phyloP scores from a whole-genome alignment of 1,140 invertebrate species.

The Hyposmocoma kahamanoa region DNA sequence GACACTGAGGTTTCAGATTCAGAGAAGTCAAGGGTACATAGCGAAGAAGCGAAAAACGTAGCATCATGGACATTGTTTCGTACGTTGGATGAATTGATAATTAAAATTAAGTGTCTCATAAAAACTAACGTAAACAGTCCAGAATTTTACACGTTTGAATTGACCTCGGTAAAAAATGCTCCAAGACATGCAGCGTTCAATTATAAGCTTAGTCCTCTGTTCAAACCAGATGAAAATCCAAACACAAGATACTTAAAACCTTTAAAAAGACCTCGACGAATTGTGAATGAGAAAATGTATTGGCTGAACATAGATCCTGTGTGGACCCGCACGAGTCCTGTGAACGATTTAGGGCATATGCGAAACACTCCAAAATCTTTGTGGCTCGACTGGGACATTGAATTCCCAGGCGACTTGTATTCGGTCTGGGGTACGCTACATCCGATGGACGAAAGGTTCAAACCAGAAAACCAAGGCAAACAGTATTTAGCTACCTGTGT shows the following conservation, averaged over 20 bases:
- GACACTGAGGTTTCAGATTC: too few species aligned
- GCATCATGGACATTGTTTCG: conserved; percentile 55
- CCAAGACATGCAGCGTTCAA: conserved; percentile 62
- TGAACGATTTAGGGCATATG: conserved; percentile 66
- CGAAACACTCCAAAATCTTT: conserved; percentile 60
- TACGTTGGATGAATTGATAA: conserved; percentile 34
- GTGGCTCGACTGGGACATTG: conserved; percentile 77
- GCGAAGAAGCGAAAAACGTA: conserved; percentile 18
- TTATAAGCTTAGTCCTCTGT: conserved; percentile 58
- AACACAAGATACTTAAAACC: conserved; percentile 47
- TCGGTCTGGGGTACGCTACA: conserved; percentile 76
- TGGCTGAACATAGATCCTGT: conserved; percentile 71
- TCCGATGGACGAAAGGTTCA: conserved; percentile 69
- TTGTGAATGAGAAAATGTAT: conserved; percentile 70
- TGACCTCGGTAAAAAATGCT: conserved; percentile 71
- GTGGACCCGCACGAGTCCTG: conserved; percentile 69
- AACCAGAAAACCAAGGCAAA: conserved; percentile 56
- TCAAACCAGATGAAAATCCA: conserved; percentile 56
- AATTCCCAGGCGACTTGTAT: conserved; percentile 76
- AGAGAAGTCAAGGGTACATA: conserved; percentile 19
- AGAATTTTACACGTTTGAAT: conserved; percentile 72
- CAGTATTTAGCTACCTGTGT: conserved; percentile 75
- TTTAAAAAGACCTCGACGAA: conserved; percentile 33
- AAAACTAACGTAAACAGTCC: conserved; percentile 24
- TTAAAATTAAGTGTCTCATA: conserved; percentile 32